Base-by-base conservation (phyloP, 2,113 vertebrate genomes). In the Accipiter cooperii region DNA sequence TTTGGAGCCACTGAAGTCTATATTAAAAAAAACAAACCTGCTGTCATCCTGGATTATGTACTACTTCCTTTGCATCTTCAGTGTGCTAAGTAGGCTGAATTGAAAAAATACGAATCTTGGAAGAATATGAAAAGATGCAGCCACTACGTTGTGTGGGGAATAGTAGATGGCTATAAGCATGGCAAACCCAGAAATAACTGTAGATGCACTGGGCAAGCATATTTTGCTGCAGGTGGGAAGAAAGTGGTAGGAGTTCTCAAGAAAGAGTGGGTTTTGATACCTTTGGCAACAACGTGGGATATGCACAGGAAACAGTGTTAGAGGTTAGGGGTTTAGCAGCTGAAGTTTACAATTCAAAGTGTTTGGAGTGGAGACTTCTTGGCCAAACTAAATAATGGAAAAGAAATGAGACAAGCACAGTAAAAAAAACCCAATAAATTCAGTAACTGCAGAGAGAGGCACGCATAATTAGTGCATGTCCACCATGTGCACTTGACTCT, bases 351-450 rank as follows among this genome's bases (percentile, higher is more conserved):
- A 66, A 15, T 88, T 86, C 26, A 46, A 13, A 69, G 19, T 73
- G 25, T 83, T 90, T 87, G 63, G 58, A 63, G 33, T 40, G 25
- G 54, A 92, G n/a, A 65, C 11, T 57, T 82, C 47, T 89, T 90
- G 14, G 14, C 34, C 33, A 88, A 63, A 90, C 26, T 54, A 85
- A 78, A 83, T 55, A 76, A 40, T 49, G 20, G 36, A 58, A 76
- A 86, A 85, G 4, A 88, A 95, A 33, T 73, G 1, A 82, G 74
- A 85, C 66, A 7, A 90, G 14, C 49, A 38, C 19, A 75, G 68
- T 93, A 64, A 83, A 94, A 91, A 94, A 91, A 58, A 26, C n/a
- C n/a, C 70, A 91, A 80, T 92, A 90, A 46, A 80, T 85, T 85
- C 82, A 63, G 68, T 73, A 90, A 54, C 26, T 75, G 11, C 34